These are phyloP conservation scores for Xenopus borealis DNA, from an alignment of 2,113 vertebrate species.

Conservation along the genomic window DNA sequence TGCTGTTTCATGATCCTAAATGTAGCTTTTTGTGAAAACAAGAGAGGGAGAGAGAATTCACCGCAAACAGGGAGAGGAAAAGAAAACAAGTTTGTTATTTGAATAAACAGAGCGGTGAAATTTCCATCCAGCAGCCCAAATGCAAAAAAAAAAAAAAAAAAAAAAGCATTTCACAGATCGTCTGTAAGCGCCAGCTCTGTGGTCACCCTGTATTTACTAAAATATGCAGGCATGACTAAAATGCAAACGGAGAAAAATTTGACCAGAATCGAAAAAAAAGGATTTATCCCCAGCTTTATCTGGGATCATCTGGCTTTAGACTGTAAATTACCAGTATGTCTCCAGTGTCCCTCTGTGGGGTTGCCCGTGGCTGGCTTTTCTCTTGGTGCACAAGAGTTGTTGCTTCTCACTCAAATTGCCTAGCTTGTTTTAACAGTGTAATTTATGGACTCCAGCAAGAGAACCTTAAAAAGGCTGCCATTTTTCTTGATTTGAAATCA, in stretches of 20 bases:
- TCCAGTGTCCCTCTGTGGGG: neutral
- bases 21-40: slow-evolving; percentile 19
- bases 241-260: slow-evolving; percentile 10
- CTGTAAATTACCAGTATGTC: slow-evolving; percentile 16
- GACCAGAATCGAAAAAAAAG: slow-evolving; percentile 1
- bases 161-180: slow-evolving; percentile 23
- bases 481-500: slow-evolving; percentile 39
- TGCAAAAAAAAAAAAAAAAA: neutral
- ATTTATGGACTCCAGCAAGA: slow-evolving; percentile 14
- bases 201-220: slow-evolving; percentile 31
- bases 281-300: slow-evolving; percentile 22
- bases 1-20: neutral
- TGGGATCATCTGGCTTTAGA: slow-evolving; percentile 10
- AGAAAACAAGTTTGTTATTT: slow-evolving; percentile 39
- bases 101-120: slow-evolving; percentile 37
- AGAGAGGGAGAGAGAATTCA: slow-evolving; percentile 7
- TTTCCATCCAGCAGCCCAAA: slow-evolving; percentile 32
- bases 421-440: slow-evolving; percentile 34
- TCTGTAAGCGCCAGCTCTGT: slow-evolving; percentile 33
- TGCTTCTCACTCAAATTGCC: slow-evolving; percentile 31
- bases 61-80: slow-evolving; percentile 28
- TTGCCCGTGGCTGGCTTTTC: neutral
- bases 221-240: slow-evolving; percentile 40
- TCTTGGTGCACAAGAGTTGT: neutral
- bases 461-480: slow-evolving; percentile 20